Conservation (phyloP, 2,888 invertebrate species). For the Fabriciana adippe region DNA sequence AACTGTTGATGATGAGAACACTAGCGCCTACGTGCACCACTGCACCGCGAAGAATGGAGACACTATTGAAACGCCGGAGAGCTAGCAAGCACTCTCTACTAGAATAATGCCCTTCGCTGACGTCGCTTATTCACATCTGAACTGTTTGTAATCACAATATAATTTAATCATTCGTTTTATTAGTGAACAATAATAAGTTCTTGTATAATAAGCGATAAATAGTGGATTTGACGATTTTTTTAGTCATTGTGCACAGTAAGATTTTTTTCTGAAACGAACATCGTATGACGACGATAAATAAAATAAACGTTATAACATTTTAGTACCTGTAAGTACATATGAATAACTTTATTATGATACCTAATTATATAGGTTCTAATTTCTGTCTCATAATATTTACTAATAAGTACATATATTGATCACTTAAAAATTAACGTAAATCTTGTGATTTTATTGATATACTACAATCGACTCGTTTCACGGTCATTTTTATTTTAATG, state of each 20-base stretch:
- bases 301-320: neutral
- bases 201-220: conserved; percentile 10
- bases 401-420: no score
- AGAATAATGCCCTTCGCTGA: conserved; percentile 5
- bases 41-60: conserved; percentile 45
- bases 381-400: no score
- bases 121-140: conserved; percentile 24
- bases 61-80: conserved; percentile 27
- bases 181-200: conserved; percentile 11
- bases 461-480: no score
- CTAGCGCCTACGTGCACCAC: conserved; percentile 42
- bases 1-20: conserved; percentile 43
- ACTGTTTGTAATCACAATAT: conserved; percentile 18
- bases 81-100: conserved; percentile 41
- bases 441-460: no score
- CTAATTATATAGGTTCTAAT: no score
- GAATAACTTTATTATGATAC: no score
- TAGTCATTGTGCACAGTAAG: neutral
- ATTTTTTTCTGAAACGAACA: conserved; percentile 1
- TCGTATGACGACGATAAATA: neutral
- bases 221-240: conserved; percentile 1
- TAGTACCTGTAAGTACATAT: no score
- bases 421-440: no score
- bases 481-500: no score
- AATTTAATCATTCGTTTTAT: neutral